Evolutionary conservation across 1,140 invertebrate genomes (phyloP).

Genomic region (Wiebesia pumilae): DNA sequence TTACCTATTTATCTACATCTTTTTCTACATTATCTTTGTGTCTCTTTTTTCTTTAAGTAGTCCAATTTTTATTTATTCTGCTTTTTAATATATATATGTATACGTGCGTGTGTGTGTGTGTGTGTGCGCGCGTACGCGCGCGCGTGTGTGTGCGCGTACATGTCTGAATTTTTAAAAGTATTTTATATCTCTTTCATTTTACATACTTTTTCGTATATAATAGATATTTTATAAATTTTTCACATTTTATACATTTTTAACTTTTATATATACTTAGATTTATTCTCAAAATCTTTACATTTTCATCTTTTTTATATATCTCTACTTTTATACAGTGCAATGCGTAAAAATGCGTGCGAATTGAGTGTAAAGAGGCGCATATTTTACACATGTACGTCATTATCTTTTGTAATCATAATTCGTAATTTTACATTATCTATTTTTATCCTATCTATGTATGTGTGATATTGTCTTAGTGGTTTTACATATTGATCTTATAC

Average conservation of each 20-base stretch:
- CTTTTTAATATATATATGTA: slow-evolving; percentile 56
- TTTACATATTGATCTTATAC: slow-evolving; percentile 1
- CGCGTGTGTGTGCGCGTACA: slow-evolving; percentile 38
- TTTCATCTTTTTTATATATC: not conserved
- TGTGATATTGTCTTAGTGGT: not conserved
- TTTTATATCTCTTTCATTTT: slow-evolving; percentile 47
- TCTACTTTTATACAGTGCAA: not conserved
- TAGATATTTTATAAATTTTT: slow-evolving; percentile 2
- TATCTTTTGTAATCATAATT: not conserved
- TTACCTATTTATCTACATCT: slow-evolving; percentile 57
- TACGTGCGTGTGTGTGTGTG: not conserved
- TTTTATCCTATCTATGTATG: slow-evolving; percentile 11
- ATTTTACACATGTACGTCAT: not conserved
- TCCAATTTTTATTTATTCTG: slow-evolving; percentile 50
- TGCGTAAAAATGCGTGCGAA: slow-evolving; percentile 6
- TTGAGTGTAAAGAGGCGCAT: not conserved
- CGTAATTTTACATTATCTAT: slow-evolving; percentile 4
- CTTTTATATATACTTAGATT: not conserved
- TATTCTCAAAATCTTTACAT: not conserved
- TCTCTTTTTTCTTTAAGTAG: slow-evolving; percentile 54
- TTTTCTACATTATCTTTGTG: slow-evolving; percentile 59
- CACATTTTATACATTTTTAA: slow-evolving; percentile 1
- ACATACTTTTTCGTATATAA: not conserved
- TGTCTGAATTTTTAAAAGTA: slow-evolving; percentile 16
- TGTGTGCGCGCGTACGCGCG: slow-evolving; percentile 46